Evolutionary conservation across 2,113 vertebrate genomes (phyloP).

Genomic region (Narcine bancroftii): DNA sequence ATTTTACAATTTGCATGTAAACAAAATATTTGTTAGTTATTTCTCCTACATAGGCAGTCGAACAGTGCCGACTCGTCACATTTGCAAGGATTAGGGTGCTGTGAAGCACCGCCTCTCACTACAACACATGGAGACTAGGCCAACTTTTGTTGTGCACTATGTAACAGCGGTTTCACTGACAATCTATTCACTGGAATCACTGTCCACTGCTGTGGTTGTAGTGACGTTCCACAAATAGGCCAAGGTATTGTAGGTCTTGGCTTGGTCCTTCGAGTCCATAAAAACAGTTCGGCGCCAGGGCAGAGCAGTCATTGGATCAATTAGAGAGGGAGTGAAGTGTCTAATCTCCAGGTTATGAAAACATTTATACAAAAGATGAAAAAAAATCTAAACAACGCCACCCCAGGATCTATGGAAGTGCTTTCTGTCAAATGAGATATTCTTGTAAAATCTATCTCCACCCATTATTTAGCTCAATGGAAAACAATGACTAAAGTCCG

Average conservation of each 20-base stretch:
- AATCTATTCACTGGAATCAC: no score
- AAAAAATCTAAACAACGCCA: not conserved
- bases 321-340: not conserved
- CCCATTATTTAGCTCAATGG: not conserved
- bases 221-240: not conserved
- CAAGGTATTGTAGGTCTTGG: not conserved
- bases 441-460: no score
- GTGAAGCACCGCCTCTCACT: not conserved
- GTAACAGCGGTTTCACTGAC: not conserved
- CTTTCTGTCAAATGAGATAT: not conserved
- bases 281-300: not conserved
- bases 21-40: slow-evolving; percentile 26
- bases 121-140: not conserved
- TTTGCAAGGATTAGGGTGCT: not conserved
- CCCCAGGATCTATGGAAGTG: not conserved
- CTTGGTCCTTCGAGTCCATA: not conserved
- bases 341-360: not conserved
- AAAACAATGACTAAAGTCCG: no score
- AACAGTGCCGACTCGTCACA: not conserved
- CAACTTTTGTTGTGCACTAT: not conserved
- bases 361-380: not conserved
- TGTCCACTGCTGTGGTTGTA: not conserved
- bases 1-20: slow-evolving; percentile 33
- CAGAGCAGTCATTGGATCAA: not conserved
- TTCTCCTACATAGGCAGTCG: not conserved